Conservation (phyloP, 2,113 vertebrate genomes). For the Gopherus flavomarginatus region DNA sequence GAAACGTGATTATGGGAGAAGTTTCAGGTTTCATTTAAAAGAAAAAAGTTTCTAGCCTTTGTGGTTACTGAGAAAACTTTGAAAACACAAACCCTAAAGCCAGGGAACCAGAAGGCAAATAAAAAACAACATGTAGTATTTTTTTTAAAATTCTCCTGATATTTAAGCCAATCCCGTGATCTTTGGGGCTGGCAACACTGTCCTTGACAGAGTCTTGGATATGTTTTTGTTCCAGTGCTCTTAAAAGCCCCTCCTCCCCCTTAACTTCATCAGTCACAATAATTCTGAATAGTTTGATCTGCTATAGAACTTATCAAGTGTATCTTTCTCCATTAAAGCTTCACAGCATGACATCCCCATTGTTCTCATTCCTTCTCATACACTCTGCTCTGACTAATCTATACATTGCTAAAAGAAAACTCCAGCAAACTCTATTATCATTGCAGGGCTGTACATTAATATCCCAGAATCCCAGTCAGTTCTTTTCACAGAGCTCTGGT, state of each 20-base stretch:
- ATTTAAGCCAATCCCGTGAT: neutral
- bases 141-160: neutral
- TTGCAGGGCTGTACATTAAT: neutral
- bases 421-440: neutral
- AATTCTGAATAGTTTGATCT: neutral
- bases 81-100: neutral
- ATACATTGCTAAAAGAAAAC: slow-evolving; percentile 17
- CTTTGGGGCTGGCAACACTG: neutral
- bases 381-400: neutral
- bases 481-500: slow-evolving; percentile 12
- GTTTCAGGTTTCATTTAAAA: neutral
- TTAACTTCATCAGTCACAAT: neutral
- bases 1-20: neutral
- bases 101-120: neutral
- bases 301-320: neutral
- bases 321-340: neutral
- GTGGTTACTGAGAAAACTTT: neutral
- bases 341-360: neutral
- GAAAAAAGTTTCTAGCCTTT: neutral
- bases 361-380: neutral
- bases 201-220: neutral
- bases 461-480: slow-evolving; percentile 39
- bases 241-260: neutral
- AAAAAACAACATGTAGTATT: neutral
- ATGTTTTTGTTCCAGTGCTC: neutral